These are phyloP conservation scores for Heterodera filipjevi DNA, from an alignment of 2,888 invertebrate species.

Conservation along the genomic window DNA sequence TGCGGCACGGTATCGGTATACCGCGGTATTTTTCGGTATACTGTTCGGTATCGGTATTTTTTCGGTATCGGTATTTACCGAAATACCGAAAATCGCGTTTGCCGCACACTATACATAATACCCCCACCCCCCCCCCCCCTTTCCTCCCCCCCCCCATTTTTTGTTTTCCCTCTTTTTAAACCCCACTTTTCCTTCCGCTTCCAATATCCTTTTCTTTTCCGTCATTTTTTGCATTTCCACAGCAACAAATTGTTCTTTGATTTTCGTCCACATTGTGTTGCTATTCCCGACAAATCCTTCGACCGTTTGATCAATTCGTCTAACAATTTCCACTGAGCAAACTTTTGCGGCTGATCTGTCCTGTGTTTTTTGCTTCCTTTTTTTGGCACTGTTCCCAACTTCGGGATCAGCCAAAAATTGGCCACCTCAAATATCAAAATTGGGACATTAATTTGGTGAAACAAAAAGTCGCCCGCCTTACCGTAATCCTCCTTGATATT, in stretches of 20 bases:
- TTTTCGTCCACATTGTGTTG: neutral
- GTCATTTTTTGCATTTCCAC: neutral
- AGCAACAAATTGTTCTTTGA: neutral
- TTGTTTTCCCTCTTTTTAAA: neutral
- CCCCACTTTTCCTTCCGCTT: neutral
- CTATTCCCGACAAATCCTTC: neutral
- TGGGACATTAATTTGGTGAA: too few species aligned
- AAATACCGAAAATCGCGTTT: too few species aligned
- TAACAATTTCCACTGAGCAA: neutral
- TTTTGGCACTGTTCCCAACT: neutral
- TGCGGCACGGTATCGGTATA: too few species aligned
- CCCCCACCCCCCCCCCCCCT: too few species aligned
- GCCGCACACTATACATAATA: too few species aligned
- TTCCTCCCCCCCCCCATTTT: neutral
- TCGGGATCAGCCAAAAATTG: neutral
- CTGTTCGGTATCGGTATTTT: too few species aligned
- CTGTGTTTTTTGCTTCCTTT: neutral
- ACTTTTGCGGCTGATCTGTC: neutral
- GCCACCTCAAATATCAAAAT: neutral
- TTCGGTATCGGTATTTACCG: too few species aligned
- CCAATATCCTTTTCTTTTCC: neutral
- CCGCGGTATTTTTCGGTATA: too few species aligned
- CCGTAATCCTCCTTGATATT: neutral
- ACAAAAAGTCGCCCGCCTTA: too few species aligned
- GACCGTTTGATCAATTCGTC: neutral